These are phyloP conservation scores for Hippotragus niger DNA, from an alignment of 2,113 vertebrate genomes.

Conservation along the genomic window DNA sequence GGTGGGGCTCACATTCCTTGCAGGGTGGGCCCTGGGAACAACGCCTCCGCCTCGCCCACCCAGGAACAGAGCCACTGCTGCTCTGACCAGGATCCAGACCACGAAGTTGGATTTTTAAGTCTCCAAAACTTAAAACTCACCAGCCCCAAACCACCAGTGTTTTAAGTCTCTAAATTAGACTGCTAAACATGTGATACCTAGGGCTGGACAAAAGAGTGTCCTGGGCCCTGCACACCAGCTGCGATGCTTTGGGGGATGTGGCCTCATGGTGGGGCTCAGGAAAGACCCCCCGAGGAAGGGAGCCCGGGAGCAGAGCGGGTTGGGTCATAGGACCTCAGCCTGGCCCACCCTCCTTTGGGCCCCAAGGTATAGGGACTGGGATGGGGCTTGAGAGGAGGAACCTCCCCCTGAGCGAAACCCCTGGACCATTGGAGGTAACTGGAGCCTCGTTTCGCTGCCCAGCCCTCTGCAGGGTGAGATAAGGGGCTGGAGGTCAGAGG, in stretches of 20 bases:
- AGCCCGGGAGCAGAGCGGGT: neutral
- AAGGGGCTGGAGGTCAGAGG: neutral
- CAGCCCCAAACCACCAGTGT: neutral
- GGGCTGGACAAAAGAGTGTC: too few relatives aligned
- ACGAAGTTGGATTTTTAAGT: neutral
- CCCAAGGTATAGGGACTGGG: neutral
- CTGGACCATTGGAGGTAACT: accelerated
- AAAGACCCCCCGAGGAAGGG: neutral
- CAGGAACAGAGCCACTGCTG: neutral
- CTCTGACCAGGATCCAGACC: neutral
- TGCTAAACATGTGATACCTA: accelerated
- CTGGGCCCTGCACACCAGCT: accelerated
- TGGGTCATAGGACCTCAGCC: neutral
- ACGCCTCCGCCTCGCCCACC: neutral
- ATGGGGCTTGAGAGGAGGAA: neutral
- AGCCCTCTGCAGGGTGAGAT: neutral
- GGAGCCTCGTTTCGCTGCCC: accelerated
- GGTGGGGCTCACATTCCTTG: neutral
- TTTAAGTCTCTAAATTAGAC: neutral
- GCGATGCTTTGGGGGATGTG: accelerated
- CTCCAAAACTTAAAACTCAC: neutral
- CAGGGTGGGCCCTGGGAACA: neutral
- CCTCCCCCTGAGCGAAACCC: neutral
- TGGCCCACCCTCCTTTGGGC: neutral
- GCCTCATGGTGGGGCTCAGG: accelerated